These are phyloP conservation scores for Morbakka virulenta DNA, from an alignment of 30 jellyfish, hydroid and myxozoan genomes.

Conservation along the genomic window DNA sequence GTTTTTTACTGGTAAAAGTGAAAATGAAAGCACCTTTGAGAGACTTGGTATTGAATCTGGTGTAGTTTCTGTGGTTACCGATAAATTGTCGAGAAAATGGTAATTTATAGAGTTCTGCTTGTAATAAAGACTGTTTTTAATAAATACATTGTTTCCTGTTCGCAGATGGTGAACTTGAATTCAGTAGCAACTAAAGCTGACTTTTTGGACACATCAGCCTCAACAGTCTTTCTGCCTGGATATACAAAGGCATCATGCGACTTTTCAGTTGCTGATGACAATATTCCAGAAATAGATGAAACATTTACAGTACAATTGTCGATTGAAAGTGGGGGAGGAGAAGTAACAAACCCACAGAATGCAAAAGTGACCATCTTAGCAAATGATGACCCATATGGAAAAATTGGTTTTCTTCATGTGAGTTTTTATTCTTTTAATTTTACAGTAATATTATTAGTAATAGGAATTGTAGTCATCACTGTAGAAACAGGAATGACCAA, in stretches of 20 bases:
- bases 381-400: slow-evolving; percentile 95
- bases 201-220: slow-evolving; percentile 8
- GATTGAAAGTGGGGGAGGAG: slow-evolving; percentile 29
- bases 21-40: no score
- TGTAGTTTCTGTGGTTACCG: no score
- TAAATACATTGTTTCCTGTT: no score
- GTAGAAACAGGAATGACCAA: no score
- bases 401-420: slow-evolving; percentile 58
- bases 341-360: slow-evolving; percentile 22
- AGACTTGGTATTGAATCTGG: no score
- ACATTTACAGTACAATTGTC: slow-evolving; percentile 52
- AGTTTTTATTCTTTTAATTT: neutral
- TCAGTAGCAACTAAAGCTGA: slow-evolving; percentile 44
- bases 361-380: slow-evolving; percentile 63
- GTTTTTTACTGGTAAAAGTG: no score
- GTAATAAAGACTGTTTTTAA: no score
- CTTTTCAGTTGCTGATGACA: slow-evolving; percentile 65
- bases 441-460: no score
- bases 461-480: neutral
- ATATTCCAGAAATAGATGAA: slow-evolving; percentile 73
- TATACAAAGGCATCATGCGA: slow-evolving; percentile 38
- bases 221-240: slow-evolving; percentile 27
- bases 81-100: no score
- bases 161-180: slow-evolving; percentile 40
- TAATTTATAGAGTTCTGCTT: no score